Conservation (phyloP, 2,797 vertebrate species). For the Pristis pectinata region DNA sequence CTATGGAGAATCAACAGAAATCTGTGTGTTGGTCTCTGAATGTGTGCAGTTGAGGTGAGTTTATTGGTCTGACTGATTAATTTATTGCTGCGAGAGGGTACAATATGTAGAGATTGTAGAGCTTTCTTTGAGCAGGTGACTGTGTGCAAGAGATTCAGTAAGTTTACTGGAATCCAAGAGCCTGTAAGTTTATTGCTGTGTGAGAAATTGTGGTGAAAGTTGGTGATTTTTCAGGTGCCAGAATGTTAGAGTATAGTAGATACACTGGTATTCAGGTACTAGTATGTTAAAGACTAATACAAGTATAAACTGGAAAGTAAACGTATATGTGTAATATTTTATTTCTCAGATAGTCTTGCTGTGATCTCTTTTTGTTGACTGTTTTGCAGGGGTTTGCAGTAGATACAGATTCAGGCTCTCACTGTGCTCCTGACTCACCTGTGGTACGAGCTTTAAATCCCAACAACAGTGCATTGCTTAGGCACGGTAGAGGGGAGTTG, state of each 20-base stretch:
- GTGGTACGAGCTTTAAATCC: not conserved
- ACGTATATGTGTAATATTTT: not conserved
- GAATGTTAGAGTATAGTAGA: not conserved
- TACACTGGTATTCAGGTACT: not conserved
- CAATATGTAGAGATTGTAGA: not conserved
- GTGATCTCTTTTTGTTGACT: not conserved
- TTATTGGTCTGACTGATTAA: not conserved
- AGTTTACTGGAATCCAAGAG: not conserved
- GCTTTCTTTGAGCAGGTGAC: not conserved
- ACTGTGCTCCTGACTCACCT: not conserved
- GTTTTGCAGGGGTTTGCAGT: constrained; percentile 25
- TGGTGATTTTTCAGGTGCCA: not conserved
- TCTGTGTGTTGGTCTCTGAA: not conserved
- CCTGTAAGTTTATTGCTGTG: not conserved
- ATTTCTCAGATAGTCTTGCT: not conserved
- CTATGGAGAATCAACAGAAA: not conserved
- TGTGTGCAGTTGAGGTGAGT: not conserved
- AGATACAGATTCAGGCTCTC: not conserved
- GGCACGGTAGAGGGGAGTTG: not conserved
- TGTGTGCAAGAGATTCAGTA: not conserved
- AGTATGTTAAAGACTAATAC: not conserved
- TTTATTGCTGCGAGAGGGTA: not conserved
- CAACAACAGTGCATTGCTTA: not conserved
- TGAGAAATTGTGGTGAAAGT: not conserved
- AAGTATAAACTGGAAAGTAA: not conserved